phyloP scores from a whole-genome alignment of 35 echinoderm and acorn worm genomes.

The Acanthaster planci region DNA sequence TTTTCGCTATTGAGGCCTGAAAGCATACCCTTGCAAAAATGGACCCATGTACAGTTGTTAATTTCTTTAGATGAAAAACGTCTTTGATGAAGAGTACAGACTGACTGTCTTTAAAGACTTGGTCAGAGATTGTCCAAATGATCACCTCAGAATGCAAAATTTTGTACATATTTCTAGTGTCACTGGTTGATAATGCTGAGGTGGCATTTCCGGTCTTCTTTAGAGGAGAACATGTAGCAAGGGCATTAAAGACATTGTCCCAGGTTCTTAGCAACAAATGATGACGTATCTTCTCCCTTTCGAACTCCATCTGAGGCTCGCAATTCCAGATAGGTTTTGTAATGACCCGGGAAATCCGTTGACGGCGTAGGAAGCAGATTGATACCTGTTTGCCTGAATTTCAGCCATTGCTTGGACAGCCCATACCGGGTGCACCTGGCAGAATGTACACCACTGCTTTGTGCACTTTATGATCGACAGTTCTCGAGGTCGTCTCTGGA shows the following conservation, averaged over 20 bases:
- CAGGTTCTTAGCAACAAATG: not conserved
- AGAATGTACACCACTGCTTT: not conserved
- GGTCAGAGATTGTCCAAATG: too few relatives aligned
- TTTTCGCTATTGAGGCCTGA: too few relatives aligned
- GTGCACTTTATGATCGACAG: conserved; percentile 9
- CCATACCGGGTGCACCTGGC: not conserved
- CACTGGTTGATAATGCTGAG: conserved; percentile 6
- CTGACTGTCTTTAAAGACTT: too few relatives aligned
- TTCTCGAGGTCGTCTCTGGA: not conserved
- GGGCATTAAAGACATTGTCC: conserved; percentile 6
- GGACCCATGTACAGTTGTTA: too few relatives aligned
- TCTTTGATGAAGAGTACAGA: too few relatives aligned
- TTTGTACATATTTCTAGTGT: too few relatives aligned
- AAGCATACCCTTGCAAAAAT: too few relatives aligned
- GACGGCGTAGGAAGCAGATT: not conserved
- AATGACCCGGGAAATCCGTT: conserved; percentile 6
- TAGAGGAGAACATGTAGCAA: not conserved
- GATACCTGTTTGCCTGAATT: not conserved
- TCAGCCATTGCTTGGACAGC: conserved; percentile 13
- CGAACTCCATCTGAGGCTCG: not conserved
- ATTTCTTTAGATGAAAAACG: too few relatives aligned
- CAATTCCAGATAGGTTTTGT: conserved; percentile 5
- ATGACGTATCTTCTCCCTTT: not conserved
- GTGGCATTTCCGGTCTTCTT: not conserved
- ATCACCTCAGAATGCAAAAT: too few relatives aligned